Conservation (phyloP, 2,113 vertebrate genomes). For the Lipotes vexillifer region DNA sequence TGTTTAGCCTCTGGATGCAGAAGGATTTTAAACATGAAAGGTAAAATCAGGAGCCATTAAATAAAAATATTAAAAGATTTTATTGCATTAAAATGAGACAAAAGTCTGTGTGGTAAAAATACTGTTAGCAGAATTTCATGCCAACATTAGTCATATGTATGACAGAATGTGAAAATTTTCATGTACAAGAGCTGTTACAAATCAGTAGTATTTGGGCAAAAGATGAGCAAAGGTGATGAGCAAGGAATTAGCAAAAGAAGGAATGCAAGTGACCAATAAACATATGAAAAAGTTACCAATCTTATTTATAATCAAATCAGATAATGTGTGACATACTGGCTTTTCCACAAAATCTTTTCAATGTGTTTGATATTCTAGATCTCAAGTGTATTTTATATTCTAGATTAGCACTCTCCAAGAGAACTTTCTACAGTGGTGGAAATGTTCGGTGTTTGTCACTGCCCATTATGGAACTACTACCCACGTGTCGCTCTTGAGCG, state of each 20-base stretch:
- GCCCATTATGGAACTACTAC: not conserved
- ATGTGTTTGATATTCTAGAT: not conserved
- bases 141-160: not conserved
- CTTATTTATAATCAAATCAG: not conserved
- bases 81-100: not conserved
- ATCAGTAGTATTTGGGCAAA: not conserved
- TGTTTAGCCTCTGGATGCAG: not conserved
- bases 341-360: not conserved
- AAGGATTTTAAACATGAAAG: not conserved
- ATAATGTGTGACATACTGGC: not conserved
- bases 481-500: not conserved
- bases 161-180: not conserved
- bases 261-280: not conserved
- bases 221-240: not conserved
- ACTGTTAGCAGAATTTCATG: not conserved
- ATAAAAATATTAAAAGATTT: not conserved
- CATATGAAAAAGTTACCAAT: not conserved
- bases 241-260: not conserved
- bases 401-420: not conserved
- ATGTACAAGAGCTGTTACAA: not conserved
- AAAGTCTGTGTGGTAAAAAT: not conserved
- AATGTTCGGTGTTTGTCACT: not conserved
- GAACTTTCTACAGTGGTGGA: not conserved
- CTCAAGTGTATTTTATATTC: not conserved
- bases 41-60: not conserved